phyloP scores from a whole-genome alignment of 2,888 invertebrate species.

The Agrenia bidenticulata region DNA sequence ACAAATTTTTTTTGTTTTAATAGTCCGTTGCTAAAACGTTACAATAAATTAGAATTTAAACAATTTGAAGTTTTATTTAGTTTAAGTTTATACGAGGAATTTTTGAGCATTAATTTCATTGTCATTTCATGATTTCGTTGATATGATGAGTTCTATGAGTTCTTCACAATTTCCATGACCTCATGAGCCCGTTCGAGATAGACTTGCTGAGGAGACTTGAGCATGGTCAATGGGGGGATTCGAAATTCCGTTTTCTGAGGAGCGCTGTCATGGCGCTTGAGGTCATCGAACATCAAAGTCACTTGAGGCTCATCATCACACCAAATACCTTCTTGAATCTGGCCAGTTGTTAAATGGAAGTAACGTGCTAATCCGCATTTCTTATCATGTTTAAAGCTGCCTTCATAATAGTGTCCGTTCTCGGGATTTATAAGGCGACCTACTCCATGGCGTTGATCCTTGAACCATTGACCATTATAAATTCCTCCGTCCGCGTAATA shows the following conservation, averaged over 20 bases:
- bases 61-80: too few relatives aligned
- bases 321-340: constrained; percentile 70
- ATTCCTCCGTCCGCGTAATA: constrained; percentile 42
- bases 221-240: constrained; percentile 40
- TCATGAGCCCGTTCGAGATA: constrained; percentile 43
- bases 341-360: constrained; percentile 66
- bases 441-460: constrained; percentile 38
- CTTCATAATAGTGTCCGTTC: constrained; percentile 47
- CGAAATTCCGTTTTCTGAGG: constrained; percentile 32
- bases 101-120: too few relatives aligned
- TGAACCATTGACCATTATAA: constrained; percentile 40
- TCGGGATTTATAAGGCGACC: constrained; percentile 40
- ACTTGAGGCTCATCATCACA: constrained; percentile 55
- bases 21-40: too few relatives aligned
- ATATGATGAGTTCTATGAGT: too few relatives aligned
- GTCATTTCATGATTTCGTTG: too few relatives aligned
- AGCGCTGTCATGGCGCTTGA: constrained; percentile 24
- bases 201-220: constrained; percentile 38
- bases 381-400: constrained; percentile 41
- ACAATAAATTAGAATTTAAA: too few relatives aligned
- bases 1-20: too few relatives aligned
- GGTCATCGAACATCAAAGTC: constrained; percentile 43
- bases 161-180: constrained; percentile 25
- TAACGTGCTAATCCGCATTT: constrained; percentile 64
- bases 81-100: too few relatives aligned